Evolutionary conservation across 1,140 invertebrate genomes (phyloP), one percentile per base, ranked within the genome.

Genomic region (Drosophila mojavensis): DNA sequence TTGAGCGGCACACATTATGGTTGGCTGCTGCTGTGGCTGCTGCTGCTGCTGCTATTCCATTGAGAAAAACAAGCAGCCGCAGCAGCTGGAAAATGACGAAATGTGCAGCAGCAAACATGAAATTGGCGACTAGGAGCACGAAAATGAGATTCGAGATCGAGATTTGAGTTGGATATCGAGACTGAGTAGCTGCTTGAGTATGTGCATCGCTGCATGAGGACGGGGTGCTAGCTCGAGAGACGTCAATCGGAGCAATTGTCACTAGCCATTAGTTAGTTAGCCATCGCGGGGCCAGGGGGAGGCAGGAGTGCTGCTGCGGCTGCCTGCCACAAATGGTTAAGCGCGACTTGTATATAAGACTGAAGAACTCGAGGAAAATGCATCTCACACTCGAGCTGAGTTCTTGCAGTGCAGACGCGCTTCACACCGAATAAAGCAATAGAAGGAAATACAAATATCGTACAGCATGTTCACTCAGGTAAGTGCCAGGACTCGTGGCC

Each of bases 311-410:
- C 13, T 5, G 39, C 11, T 33, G 15, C 20, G n/a, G 50, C 15
- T 48, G 39, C 30, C 64, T 58, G 54, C 59, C 51, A 67, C 39
- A 56, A 59, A 59, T 71, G 64, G 45, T 36, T 55, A 30, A 13
- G 28, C 33, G 17, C 73, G 80, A 69, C 53, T 4, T 20, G 28
- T 55, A 89, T 88, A 88, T 88, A 88, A 88, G 89, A 88, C 80
- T 84, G 84, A 89, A 88, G 74, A 85, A 63, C 59, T 63, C 50
- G 74, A 61, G 59, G 65, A 65, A 78, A 81, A 86, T 78, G 72
- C 89, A 91, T 91, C 91, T 91, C 86, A 91, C 89, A 91, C 28
- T 84, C 69, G 77, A 91, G 71, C 64, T 80, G 84, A 76, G 91
- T 83, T 91, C 84, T 91, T 76, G 81, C 70, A 76, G 90, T 75